Conservation (phyloP, 1,140 invertebrate genomes). For the Stegodyphus mimosarum region DNA sequence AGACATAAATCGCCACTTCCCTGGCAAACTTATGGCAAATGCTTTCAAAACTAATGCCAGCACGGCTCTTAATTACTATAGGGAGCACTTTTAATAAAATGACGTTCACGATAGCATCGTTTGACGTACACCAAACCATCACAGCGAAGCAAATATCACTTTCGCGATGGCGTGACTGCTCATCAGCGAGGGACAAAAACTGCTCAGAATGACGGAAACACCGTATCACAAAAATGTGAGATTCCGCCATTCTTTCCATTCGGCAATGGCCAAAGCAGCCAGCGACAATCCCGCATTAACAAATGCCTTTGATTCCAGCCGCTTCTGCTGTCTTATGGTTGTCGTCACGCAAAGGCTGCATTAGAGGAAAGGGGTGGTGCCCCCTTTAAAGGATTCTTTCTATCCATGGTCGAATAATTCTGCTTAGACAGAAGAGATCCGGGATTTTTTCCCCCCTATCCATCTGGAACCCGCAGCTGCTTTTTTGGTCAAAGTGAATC, state of each 20-base stretch:
- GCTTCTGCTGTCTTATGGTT: background rate
- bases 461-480: constrained; percentile 7
- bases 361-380: constrained; percentile 35
- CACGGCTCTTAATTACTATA: background rate
- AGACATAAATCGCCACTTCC: too few relatives aligned
- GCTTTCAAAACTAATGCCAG: background rate
- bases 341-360: constrained; percentile 32
- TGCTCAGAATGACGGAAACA: constrained; percentile 37
- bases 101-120: background rate
- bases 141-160: constrained; percentile 9
- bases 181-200: constrained; percentile 1
- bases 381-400: constrained; percentile 31
- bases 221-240: constrained; percentile 35
- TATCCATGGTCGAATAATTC: constrained; percentile 27
- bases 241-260: background rate
- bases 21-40: too few relatives aligned
- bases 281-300: constrained; percentile 17
- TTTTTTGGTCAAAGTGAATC: constrained; percentile 32
- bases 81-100: background rate
- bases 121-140: background rate
- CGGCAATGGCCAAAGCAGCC: background rate
- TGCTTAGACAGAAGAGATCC: background rate
- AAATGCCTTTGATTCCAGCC: constrained; percentile 1
- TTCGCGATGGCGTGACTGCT: constrained; percentile 23
- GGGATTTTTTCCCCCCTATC: too few relatives aligned